phyloP scores from a whole-genome alignment of 2,888 invertebrate genomes.

The Aethes cnicana region DNA sequence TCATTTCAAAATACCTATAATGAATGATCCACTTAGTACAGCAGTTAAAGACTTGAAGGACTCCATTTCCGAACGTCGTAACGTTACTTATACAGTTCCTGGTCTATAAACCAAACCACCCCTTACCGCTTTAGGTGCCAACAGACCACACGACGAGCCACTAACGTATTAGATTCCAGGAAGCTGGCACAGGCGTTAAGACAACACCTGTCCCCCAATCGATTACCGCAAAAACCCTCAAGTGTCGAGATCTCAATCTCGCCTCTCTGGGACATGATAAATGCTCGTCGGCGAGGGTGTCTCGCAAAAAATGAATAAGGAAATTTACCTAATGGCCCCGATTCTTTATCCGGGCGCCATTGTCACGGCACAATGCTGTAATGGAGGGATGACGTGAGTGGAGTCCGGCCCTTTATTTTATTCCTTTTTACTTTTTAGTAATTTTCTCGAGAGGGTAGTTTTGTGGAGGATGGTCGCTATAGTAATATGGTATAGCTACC shows the following conservation, averaged over 20 bases:
- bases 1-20: too few species aligned
- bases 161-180: too few species aligned
- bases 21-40: too few species aligned
- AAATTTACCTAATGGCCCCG: conserved; percentile 82
- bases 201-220: conserved; percentile 46
- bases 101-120: too few species aligned
- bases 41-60: too few species aligned
- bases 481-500: too few species aligned
- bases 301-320: conserved; percentile 81
- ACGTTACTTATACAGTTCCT: too few species aligned
- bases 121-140: too few species aligned
- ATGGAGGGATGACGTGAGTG: conserved; percentile 80
- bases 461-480: too few species aligned
- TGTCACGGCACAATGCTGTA: conserved; percentile 78
- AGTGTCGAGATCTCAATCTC: conserved; percentile 59
- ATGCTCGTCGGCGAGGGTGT: conserved; percentile 70
- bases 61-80: too few species aligned
- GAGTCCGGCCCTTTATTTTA: conserved; percentile 38
- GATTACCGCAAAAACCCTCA: conserved; percentile 61
- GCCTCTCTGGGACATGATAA: conserved; percentile 56
- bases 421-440: conserved; percentile 28
- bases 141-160: too few species aligned
- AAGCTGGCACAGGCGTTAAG: background rate
- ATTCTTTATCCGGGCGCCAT: conserved; percentile 79
- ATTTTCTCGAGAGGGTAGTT: conserved; percentile 25